phyloP scores from a whole-genome alignment of 2,888 invertebrate species.

The Baronia brevicornis region DNA sequence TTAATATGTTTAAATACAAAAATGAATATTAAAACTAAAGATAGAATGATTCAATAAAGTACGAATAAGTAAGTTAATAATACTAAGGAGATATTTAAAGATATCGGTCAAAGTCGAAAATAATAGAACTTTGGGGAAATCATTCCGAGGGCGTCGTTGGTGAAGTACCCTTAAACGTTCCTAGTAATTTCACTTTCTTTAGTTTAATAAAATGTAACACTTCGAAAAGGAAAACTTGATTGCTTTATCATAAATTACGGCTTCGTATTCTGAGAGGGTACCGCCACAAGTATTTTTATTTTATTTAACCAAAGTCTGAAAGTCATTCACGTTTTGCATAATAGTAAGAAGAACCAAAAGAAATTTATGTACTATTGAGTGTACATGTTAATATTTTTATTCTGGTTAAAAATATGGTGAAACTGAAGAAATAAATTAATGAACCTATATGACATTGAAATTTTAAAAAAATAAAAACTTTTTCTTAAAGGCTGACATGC shows the following conservation, averaged over 20 bases:
- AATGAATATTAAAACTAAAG: conserved; percentile 3
- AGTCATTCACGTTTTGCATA: conserved; percentile 5
- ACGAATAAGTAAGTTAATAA: conserved; percentile 5
- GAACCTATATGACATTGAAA: too few species aligned
- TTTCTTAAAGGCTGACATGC: too few species aligned
- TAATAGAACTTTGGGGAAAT: conserved; percentile 13
- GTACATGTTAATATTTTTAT: too few species aligned
- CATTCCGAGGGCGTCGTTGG: conserved; percentile 8
- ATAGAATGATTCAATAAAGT: conserved; percentile 12
- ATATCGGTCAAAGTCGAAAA: conserved; percentile 12
- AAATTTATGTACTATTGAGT: too few species aligned
- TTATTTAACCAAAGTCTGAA: neutral
- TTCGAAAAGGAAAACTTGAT: conserved; percentile 9
- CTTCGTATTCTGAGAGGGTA: conserved; percentile 2
- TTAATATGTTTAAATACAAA: too few species aligned
- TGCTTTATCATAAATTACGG: conserved; percentile 12
- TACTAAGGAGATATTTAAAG: conserved; percentile 7
- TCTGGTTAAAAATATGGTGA: too few species aligned
- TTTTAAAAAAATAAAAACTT: too few species aligned
- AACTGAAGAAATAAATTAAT: too few species aligned
- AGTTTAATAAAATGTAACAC: conserved; percentile 14
- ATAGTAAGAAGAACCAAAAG: too few species aligned
- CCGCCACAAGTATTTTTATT: conserved; percentile 3
- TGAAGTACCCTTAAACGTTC: conserved; percentile 10
- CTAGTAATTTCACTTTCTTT: conserved; percentile 9